Evolutionary conservation across 1,140 invertebrate species (phyloP).

Genomic region (Macrostomum lignano): DNA sequence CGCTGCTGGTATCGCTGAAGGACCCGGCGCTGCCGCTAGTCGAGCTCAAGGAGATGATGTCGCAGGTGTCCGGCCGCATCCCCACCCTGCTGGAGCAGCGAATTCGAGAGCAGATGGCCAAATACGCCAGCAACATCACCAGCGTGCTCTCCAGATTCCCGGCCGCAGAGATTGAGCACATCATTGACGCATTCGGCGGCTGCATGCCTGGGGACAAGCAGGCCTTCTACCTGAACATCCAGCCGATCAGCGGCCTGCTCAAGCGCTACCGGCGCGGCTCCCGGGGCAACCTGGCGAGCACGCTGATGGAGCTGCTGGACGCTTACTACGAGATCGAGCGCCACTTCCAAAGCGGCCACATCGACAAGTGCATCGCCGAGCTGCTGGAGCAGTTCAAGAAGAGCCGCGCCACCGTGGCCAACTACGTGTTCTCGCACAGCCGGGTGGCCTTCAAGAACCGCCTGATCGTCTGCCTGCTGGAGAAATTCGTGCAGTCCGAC

Average conservation of each 20-base stretch:
- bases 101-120: slow-evolving; percentile 62
- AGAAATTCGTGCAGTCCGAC: slow-evolving; percentile 31
- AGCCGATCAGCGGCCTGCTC: neutral
- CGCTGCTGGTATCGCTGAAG: no score
- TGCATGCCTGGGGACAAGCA: neutral
- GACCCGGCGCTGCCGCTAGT: no score
- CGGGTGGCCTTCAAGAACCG: slow-evolving; percentile 58
- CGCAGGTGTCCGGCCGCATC: slow-evolving; percentile 69
- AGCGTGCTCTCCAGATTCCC: slow-evolving; percentile 91
- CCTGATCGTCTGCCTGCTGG: slow-evolving; percentile 30
- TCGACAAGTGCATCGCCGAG: slow-evolving; percentile 78
- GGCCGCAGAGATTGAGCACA: slow-evolving; percentile 42
- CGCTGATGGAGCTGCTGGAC: slow-evolving; percentile 67
- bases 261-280: slow-evolving; percentile 60
- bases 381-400: slow-evolving; percentile 47
- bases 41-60: slow-evolving; percentile 52
- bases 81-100: slow-evolving; percentile 69
- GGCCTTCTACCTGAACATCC: neutral
- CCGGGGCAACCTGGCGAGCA: slow-evolving; percentile 73
- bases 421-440: slow-evolving; percentile 78
- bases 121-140: slow-evolving; percentile 83
- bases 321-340: slow-evolving; percentile 79
- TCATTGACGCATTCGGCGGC: neutral
- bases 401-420: slow-evolving; percentile 43
- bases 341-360: slow-evolving; percentile 82